Percentiles rank a stretch among this genome's conserved stretches.
phyloP scores from a whole-genome alignment of 2,113 vertebrate genomes.

The Poecilia latipinna region DNA sequence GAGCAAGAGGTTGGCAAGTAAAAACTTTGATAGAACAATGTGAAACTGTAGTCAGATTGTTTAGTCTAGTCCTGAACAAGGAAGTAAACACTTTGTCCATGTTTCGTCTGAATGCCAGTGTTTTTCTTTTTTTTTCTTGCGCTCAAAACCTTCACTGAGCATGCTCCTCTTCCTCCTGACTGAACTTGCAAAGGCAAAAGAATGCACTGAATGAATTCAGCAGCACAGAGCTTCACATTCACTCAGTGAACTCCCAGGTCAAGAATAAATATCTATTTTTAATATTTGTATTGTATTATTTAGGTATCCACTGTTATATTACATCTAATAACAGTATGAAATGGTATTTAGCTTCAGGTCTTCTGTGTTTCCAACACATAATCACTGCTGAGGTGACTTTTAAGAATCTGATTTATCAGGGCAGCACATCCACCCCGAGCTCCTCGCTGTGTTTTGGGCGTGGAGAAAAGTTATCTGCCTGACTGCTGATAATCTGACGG shows the following conservation, averaged over 20 bases:
- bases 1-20: neutral
- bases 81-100: constrained; percentile 8
- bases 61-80: constrained; percentile 6
- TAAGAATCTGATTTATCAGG: neutral
- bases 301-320: neutral
- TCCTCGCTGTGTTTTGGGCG: constrained; percentile 5
- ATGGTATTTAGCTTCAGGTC: constrained; percentile 6
- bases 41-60: constrained; percentile 13
- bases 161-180: constrained; percentile 7
- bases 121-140: neutral
- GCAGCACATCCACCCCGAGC: neutral
- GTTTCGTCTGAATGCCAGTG: constrained; percentile 30
- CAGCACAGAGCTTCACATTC: neutral
- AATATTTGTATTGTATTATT: neutral
- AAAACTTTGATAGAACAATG: constrained; percentile 14
- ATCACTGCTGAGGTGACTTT: neutral
- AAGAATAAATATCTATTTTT: neutral
- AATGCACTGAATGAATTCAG: neutral
- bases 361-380: neutral
- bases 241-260: neutral
- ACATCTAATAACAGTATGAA: neutral
- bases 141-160: constrained; percentile 12
- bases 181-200: constrained; percentile 1
- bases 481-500: constrained; percentile 30
- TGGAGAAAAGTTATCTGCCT: constrained; percentile 29